These are phyloP conservation scores for Tachysurus vachellii DNA, from an alignment of 2,113 vertebrate genomes.

Conservation along the genomic window DNA sequence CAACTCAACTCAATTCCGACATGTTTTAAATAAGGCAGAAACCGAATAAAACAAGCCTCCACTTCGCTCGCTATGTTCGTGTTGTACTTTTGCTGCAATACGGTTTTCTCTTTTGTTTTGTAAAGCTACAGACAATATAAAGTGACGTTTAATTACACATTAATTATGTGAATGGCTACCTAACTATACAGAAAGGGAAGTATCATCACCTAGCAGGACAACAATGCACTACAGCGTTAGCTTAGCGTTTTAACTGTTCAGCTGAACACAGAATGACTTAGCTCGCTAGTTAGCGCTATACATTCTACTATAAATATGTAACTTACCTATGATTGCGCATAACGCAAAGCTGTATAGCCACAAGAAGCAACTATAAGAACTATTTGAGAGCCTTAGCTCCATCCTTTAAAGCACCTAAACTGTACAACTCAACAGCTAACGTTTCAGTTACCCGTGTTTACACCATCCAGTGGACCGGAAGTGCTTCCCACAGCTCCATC, in stretches of 20 bases:
- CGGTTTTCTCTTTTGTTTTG: not conserved
- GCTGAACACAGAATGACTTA: not conserved
- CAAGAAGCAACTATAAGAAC: constrained; percentile 43
- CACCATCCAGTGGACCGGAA: not conserved
- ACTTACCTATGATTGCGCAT: constrained; percentile 57
- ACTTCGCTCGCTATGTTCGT: not conserved
- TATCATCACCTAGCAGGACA: not conserved
- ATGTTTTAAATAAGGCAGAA: not conserved
- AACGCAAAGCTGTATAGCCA: constrained; percentile 57
- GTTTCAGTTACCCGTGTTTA: not conserved
- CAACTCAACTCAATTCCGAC: too few species aligned
- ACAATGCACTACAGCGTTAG: not conserved
- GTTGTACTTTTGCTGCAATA: not conserved
- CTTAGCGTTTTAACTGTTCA: not conserved
- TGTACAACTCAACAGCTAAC: not conserved
- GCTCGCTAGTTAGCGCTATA: not conserved
- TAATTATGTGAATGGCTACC: not conserved
- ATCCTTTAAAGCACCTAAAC: constrained; percentile 66
- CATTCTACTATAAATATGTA: not conserved
- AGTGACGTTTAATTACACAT: not conserved
- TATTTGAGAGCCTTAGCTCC: constrained; percentile 62
- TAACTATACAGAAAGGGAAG: not conserved
- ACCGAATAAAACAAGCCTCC: not conserved
- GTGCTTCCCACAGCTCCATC: not conserved
- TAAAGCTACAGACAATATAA: not conserved